Conservation (phyloP, 2,113 vertebrate species). For the Holacanthus passer region DNA sequence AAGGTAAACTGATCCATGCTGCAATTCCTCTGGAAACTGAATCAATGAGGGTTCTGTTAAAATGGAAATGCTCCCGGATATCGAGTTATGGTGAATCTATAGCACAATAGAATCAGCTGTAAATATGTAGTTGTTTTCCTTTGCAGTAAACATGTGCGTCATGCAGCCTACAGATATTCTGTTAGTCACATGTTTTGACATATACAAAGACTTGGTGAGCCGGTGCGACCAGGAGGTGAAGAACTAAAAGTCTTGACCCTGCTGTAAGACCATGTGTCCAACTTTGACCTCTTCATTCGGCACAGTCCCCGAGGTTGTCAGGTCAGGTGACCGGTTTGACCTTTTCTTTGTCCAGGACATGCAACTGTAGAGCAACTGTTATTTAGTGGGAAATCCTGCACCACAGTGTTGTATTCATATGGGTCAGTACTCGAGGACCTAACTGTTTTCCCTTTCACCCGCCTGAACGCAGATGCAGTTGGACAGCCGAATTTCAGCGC, state of each 20-base stretch:
- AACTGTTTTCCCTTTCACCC: conserved; percentile 29
- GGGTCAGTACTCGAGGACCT: conserved; percentile 20
- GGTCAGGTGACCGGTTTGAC: conserved; percentile 63
- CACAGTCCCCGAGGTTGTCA: conserved; percentile 20
- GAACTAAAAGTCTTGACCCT: conserved; percentile 30
- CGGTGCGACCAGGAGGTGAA: conserved; percentile 6
- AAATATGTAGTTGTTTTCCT: conserved; percentile 45
- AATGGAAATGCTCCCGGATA: conserved; percentile 68
- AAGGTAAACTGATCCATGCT: conserved; percentile 79
- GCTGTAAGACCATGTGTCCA: conserved; percentile 51
- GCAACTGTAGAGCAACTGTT: conserved; percentile 13
- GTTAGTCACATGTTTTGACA: background rate
- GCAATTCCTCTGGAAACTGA: conserved; percentile 72
- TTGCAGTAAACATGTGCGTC: conserved; percentile 11
- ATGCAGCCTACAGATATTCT: conserved; percentile 1
- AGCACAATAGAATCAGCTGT: conserved; percentile 47
- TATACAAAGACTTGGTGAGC: conserved; percentile 5
- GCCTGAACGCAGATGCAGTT: conserved; percentile 10
- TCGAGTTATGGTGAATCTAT: conserved; percentile 59
- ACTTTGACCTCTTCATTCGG: conserved; percentile 60
- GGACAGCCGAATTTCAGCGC: background rate
- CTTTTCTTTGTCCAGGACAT: conserved; percentile 47
- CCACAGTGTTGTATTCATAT: conserved; percentile 9
- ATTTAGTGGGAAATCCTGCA: conserved; percentile 28
- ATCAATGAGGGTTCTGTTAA: conserved; percentile 82